Evolutionary conservation across 2,888 invertebrate genomes (phyloP).

Genomic region (Temnothorax rugatulus): DNA sequence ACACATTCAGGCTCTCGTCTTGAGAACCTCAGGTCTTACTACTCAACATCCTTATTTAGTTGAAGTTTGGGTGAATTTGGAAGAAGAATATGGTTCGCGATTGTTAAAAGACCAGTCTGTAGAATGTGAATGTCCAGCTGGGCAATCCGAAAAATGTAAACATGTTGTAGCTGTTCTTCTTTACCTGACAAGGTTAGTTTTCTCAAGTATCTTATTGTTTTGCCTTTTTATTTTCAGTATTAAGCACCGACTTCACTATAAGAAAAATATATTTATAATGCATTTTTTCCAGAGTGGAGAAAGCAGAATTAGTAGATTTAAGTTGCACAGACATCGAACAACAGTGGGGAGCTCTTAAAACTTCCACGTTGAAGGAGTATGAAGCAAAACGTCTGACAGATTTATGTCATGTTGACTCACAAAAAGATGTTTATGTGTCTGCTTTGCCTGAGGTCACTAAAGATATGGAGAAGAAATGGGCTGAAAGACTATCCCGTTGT

Average conservation of each 20-base stretch:
- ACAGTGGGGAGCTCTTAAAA: neutral
- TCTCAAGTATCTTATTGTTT: neutral
- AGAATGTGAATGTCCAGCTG: neutral
- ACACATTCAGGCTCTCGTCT: neutral
- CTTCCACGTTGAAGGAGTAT: neutral
- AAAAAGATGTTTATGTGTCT: neutral
- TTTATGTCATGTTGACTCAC: neutral
- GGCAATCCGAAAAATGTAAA: neutral
- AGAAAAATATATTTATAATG: neutral
- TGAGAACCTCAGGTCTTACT: neutral
- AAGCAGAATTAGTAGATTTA: neutral
- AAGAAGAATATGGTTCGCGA: neutral
- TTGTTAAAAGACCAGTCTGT: neutral
- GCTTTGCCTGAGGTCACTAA: neutral
- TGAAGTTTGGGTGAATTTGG: neutral
- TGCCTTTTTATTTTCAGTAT: no score
- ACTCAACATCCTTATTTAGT: neutral
- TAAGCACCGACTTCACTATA: no score
- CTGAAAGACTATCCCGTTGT: neutral
- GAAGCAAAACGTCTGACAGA: neutral
- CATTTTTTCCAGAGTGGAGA: neutral
- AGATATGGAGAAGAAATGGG: neutral
- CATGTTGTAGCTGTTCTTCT: neutral
- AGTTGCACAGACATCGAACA: slow-evolving; percentile 1
- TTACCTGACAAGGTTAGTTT: neutral